Evolutionary conservation across 2,888 invertebrate genomes (phyloP), one percentile per base, ranked within the genome.

Genomic region (Chymomyza fuscimana): DNA sequence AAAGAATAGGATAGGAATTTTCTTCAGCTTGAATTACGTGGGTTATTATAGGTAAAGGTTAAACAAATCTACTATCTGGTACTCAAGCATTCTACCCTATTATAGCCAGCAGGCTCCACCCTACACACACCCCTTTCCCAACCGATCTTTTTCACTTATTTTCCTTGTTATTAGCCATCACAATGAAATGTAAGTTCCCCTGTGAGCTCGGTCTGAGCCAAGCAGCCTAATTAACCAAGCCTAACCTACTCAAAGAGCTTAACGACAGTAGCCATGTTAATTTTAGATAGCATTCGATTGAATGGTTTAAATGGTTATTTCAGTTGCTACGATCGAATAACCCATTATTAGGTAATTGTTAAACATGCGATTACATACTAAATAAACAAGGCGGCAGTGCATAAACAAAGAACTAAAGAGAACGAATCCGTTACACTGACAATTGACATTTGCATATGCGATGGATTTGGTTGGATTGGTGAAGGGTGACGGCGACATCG

Each of bases 231-330:
- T 1, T 4, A 25, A 25, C 3, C 25, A 3, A 4, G 25, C 25
- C 25, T 25, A 25, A 32, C 32, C 32, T 32, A 32, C 9, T 32
- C 32, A 32, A 32, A 1, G 32, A 46, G 40, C 40, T 12, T 7
- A 46, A 46, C 10, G 40, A 46, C 40, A 12, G 40, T 7, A 46
- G 12, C 40, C 40, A 12, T 46, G 40, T 10, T 12, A 46, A 4
- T 46, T 10, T 46, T 15, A 46, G 0, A 46, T 46, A 10, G 10
- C 10, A 78, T 76, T 73, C 82, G 77, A 88, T 88, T 83, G 87
- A 89, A 89, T 88, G 82, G 88, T 89, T 81, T 80, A 88, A 88
- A 89, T 86, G 89, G 87, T 89, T 86, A 89, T 82, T 87, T 86
- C 87, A 86, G 86, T 88, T 79, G 88, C 88, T 82, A 86, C 86